These are phyloP conservation scores for Griposia aprilina DNA, from an alignment of 2,888 invertebrate species.

Conservation along the genomic window DNA sequence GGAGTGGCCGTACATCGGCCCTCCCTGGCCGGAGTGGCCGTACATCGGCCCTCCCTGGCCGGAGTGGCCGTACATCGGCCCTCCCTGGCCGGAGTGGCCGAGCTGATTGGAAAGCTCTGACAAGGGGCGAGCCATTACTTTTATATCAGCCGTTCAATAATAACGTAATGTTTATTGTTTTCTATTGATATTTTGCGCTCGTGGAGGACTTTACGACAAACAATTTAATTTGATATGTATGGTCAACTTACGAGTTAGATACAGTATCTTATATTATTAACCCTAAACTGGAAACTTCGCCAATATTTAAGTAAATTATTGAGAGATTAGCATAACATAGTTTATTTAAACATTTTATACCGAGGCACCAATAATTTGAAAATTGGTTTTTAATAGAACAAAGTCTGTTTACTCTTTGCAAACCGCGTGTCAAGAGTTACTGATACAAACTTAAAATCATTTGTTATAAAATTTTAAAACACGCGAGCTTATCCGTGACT, in stretches of 20 bases:
- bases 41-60: neutral
- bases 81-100: neutral
- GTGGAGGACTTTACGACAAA: neutral
- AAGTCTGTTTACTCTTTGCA: neutral
- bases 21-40: neutral
- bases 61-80: neutral
- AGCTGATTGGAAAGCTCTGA: constrained; percentile 38
- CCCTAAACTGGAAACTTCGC: neutral
- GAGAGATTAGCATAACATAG: neutral
- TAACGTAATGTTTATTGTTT: constrained; percentile 20
- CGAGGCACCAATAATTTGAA: neutral
- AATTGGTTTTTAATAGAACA: neutral
- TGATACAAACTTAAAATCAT: neutral
- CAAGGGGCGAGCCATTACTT: constrained; percentile 28
- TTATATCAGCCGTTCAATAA: constrained; percentile 26
- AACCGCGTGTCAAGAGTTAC: constrained; percentile 14
- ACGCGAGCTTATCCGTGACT: constrained; percentile 8
- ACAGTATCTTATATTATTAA: neutral
- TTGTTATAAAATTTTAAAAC: constrained; percentile 10
- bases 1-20: neutral
- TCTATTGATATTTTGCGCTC: neutral
- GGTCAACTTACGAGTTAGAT: neutral
- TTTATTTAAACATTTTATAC: neutral
- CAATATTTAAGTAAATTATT: neutral
- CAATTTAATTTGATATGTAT: neutral